phyloP scores from a whole-genome alignment of 2,113 vertebrate species.

The Antechinus flavipes region DNA sequence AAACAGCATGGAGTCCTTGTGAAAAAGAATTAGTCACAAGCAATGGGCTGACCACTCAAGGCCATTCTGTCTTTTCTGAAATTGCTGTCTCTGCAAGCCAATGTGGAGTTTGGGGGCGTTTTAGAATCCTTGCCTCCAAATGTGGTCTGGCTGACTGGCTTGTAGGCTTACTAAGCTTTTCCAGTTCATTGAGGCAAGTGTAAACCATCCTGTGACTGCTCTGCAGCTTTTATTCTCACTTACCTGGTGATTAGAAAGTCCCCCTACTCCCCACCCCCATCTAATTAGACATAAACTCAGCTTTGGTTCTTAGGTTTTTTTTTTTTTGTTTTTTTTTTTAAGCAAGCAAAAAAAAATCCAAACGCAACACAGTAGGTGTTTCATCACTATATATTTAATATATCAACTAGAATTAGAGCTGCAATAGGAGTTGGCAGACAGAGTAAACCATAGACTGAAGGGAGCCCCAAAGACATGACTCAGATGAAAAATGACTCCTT shows the following conservation, averaged over 20 bases:
- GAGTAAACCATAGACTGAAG: conserved; percentile 12
- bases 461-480: conserved; percentile 38
- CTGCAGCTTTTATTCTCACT: conserved; percentile 65
- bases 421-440: conserved; percentile 40
- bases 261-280: background rate
- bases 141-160: conserved; percentile 52
- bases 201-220: conserved; percentile 33
- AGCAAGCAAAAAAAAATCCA: conserved; percentile 41
- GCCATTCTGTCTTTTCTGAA: conserved; percentile 58
- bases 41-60: background rate
- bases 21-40: background rate
- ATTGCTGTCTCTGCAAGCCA: conserved; percentile 56
- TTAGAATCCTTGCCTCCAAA: conserved; percentile 48
- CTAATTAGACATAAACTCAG: conserved; percentile 83
- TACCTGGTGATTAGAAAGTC: conserved; percentile 66
- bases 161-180: conserved; percentile 63
- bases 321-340: background rate
- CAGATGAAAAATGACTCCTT: conserved; percentile 54
- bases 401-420: conserved; percentile 60
- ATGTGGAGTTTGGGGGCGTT: conserved; percentile 24
- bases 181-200: conserved; percentile 72
- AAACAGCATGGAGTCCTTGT: conserved; percentile 39
- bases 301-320: conserved; percentile 83
- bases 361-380: conserved; percentile 80
- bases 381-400: conserved; percentile 57